These are phyloP conservation scores for Ariolimax columbianus DNA, from an alignment of 2,888 invertebrate genomes.

Conservation along the genomic window DNA sequence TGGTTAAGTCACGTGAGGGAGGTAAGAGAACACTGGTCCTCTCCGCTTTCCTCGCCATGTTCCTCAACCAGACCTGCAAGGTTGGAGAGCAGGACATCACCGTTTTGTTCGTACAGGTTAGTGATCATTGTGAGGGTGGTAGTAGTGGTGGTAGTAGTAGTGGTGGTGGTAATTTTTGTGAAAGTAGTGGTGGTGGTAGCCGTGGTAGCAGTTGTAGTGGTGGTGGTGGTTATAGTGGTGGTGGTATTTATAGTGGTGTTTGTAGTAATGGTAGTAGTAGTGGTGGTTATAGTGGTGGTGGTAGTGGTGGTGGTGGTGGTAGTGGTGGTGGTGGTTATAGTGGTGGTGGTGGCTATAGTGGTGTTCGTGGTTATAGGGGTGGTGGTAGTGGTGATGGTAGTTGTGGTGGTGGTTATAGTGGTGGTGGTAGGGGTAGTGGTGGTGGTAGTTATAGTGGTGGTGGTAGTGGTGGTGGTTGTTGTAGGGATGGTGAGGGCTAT, in stretches of 20 bases:
- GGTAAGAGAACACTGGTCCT: conserved; percentile 51
- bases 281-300: not conserved
- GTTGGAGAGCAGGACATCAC: conserved; percentile 77
- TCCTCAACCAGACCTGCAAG: conserved; percentile 66
- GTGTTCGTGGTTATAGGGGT: too few species aligned
- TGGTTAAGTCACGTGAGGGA: conserved; percentile 42
- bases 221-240: not conserved
- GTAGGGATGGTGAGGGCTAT: too few species aligned
- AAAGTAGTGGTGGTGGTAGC: too few species aligned
- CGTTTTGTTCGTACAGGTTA: conserved; percentile 70
- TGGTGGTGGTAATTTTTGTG: too few species aligned
- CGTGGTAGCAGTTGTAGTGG: too few species aligned
- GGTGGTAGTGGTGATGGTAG: too few species aligned
- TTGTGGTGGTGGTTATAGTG: too few species aligned
- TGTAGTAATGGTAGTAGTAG: not conserved
- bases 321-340: not conserved
- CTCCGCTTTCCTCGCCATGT: conserved; percentile 48
- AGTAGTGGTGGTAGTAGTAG: not conserved
- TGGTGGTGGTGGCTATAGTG: not conserved
- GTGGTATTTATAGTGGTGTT: not conserved
- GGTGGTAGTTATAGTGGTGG: too few species aligned
- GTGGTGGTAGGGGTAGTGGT: too few species aligned
- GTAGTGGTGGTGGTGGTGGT: not conserved
- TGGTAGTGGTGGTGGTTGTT: too few species aligned
- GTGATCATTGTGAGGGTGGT: not conserved